phyloP scores from a whole-genome alignment of 2,888 invertebrate species.

The Metellina segmentata region DNA sequence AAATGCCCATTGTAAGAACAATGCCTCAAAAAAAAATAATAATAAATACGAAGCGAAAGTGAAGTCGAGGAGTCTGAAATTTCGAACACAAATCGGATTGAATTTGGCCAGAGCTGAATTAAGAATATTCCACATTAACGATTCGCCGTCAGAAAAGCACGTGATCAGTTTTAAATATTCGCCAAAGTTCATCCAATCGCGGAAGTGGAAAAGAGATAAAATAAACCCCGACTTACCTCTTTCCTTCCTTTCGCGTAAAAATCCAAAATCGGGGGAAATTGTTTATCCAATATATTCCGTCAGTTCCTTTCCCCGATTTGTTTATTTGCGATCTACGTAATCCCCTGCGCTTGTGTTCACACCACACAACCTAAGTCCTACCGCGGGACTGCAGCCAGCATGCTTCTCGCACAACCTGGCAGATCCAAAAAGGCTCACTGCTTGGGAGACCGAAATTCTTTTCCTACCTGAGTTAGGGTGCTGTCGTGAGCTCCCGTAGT shows the following conservation, averaged over 20 bases:
- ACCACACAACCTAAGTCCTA: not conserved
- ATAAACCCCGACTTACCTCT: not conserved
- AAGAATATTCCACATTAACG: not conserved
- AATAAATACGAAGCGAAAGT: too few species aligned
- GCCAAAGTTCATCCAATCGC: not conserved
- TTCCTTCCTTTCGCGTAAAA: not conserved
- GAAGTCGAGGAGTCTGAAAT: too few species aligned
- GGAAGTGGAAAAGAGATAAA: not conserved
- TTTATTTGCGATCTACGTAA: too few species aligned
- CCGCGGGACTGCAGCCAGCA: not conserved
- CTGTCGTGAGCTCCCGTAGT: not conserved
- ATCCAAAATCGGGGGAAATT: not conserved
- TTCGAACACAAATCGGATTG: too few species aligned
- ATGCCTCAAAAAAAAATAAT: too few species aligned
- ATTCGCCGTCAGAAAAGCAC: not conserved
- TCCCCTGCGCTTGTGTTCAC: not conserved
- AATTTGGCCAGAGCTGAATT: too few species aligned
- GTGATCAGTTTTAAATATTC: not conserved
- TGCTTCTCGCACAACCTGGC: not conserved
- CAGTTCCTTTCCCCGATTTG: too few species aligned
- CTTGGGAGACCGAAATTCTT: slow-evolving; percentile 1
- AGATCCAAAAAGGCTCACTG: slow-evolving; percentile 4
- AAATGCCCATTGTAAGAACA: too few species aligned
- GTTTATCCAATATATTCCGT: too few species aligned
- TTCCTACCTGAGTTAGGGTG: slow-evolving; percentile 33